These are phyloP conservation scores for Gavia stellata DNA, from an alignment of 2,113 vertebrate genomes.

Conservation along the genomic window DNA sequence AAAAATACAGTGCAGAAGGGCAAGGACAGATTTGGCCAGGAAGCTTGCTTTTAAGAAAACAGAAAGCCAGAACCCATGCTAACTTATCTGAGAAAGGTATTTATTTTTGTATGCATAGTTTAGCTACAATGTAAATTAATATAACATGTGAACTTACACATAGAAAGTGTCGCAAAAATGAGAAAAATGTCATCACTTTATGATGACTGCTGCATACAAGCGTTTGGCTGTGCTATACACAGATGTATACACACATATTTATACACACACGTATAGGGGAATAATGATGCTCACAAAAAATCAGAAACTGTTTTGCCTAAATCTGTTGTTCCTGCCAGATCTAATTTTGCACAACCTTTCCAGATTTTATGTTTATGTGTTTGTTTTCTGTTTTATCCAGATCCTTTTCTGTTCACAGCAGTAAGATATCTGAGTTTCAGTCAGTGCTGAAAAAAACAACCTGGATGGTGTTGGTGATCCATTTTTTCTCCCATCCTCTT, in stretches of 20 bases:
- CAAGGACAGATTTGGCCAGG: not conserved
- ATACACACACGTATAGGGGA: rapidly evolving
- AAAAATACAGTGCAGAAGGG: not conserved
- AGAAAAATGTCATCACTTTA: not conserved
- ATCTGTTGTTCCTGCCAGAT: not conserved
- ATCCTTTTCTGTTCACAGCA: not conserved
- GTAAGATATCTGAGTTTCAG: not conserved
- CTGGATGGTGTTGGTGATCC: not conserved
- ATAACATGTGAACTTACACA: not conserved
- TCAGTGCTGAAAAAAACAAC: not conserved
- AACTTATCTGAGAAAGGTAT: not conserved
- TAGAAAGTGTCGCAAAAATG: not conserved
- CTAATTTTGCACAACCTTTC: conserved; percentile 1
- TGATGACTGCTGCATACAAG: not conserved
- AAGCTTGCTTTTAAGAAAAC: not conserved
- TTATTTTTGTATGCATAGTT: not conserved
- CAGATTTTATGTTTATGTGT: not conserved
- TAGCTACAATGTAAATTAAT: not conserved
- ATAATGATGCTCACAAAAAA: not conserved
- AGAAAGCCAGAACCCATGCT: not conserved
- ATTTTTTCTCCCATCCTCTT: not conserved
- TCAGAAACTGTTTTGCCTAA: not conserved
- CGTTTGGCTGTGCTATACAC: not conserved
- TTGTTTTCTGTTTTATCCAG: not conserved
- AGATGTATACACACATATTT: not conserved